Conservation (phyloP, 2,888 invertebrate genomes). For the Aspidapion aeneum region DNA sequence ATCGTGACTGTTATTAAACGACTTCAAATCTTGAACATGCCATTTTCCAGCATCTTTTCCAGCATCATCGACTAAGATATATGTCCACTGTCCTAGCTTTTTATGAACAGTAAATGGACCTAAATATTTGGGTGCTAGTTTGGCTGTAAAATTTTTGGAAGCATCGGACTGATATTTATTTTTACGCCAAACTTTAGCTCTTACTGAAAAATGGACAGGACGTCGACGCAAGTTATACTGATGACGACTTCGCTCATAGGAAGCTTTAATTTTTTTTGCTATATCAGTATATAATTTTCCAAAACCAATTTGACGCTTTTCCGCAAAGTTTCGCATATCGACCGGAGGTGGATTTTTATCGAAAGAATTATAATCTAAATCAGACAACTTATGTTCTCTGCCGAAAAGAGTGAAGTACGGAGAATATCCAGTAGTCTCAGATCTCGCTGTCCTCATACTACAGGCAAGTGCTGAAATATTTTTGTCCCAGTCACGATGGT, state of each 20-base stretch:
- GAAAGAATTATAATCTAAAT: not conserved
- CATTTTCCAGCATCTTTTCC: slow-evolving; percentile 9
- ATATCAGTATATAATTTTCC: not conserved
- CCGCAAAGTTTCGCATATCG: not conserved
- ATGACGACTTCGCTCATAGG: slow-evolving; percentile 15
- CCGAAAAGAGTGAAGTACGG: slow-evolving; percentile 20
- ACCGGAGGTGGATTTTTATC: not conserved
- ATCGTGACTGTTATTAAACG: not conserved
- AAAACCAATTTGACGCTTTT: not conserved
- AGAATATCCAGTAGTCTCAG: slow-evolving; percentile 10
- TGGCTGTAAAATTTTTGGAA: slow-evolving; percentile 22
- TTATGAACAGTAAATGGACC: slow-evolving; percentile 10
- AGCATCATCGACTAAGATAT: slow-evolving; percentile 7
- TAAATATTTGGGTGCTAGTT: slow-evolving; percentile 22
- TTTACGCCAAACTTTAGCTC: slow-evolving; percentile 21
- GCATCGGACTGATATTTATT: slow-evolving; percentile 23
- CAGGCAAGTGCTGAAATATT: not conserved
- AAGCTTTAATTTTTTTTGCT: not conserved
- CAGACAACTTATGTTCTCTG: slow-evolving; percentile 5
- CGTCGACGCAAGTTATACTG: slow-evolving; percentile 21
- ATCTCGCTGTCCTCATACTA: slow-evolving; percentile 8
- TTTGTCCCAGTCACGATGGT: not conserved
- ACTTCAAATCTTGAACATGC: slow-evolving; percentile 7
- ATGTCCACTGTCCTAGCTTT: slow-evolving; percentile 10
- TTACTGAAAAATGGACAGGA: slow-evolving; percentile 6